These are phyloP conservation scores for Spinibarbus caldwelli DNA, from an alignment of 2,797 vertebrate genomes.

Conservation along the genomic window DNA sequence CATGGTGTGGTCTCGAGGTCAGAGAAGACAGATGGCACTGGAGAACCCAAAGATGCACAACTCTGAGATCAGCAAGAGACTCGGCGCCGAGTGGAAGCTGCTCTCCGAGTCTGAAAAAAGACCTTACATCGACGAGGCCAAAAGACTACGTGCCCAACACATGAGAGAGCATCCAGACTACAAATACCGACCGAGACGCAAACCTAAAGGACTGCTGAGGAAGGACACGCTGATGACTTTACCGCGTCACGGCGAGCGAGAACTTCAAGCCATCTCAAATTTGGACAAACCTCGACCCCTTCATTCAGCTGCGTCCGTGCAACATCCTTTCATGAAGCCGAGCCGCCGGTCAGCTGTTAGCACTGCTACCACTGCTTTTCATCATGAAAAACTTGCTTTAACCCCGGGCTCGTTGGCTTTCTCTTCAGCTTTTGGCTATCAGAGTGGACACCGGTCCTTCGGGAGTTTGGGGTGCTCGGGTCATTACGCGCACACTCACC, in stretches of 20 bases:
- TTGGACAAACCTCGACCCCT: slow-evolving; percentile 88
- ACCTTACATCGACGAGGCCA: slow-evolving; percentile 97
- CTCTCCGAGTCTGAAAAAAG: slow-evolving; percentile 92
- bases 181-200: slow-evolving; percentile 95
- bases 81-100: slow-evolving; percentile 95
- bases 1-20: slow-evolving; percentile 97
- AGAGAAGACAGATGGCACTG: slow-evolving; percentile 94
- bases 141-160: slow-evolving; percentile 93
- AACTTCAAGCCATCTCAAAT: slow-evolving; percentile 87
- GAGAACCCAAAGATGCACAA: slow-evolving; percentile 99
- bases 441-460: slow-evolving; percentile 81
- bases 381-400: slow-evolving; percentile 88
- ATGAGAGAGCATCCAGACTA: slow-evolving; percentile 99
- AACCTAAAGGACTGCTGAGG: slow-evolving; percentile 89
- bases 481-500: slow-evolving; percentile 89
- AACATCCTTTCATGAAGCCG: slow-evolving; percentile 89
- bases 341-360: slow-evolving; percentile 84
- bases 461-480: slow-evolving; percentile 85
- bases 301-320: slow-evolving; percentile 82
- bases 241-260: slow-evolving; percentile 89
- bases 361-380: slow-evolving; percentile 81
- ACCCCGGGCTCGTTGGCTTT: slow-evolving; percentile 86
- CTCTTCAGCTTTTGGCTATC: slow-evolving; percentile 89
- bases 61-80: slow-evolving; percentile 96
- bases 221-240: slow-evolving; percentile 91